These are phyloP conservation scores for Salminus brasiliensis DNA, from an alignment of 2,113 vertebrate species.

Conservation along the genomic window DNA sequence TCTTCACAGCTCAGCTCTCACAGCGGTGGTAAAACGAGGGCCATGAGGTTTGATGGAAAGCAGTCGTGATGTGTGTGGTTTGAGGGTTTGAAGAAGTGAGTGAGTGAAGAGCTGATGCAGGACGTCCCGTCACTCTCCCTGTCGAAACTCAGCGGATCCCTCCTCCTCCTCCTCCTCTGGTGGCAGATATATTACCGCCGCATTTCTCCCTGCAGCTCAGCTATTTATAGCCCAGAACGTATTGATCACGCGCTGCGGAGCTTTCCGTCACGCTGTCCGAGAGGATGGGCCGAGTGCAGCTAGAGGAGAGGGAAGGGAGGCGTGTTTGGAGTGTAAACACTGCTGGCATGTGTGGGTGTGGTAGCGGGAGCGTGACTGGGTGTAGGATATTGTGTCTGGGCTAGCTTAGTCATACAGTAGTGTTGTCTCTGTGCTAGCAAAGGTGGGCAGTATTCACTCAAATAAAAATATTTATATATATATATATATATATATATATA, in stretches of 20 bases:
- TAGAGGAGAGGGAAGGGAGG: not conserved
- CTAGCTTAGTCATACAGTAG: too few relatives aligned
- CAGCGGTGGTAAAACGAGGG: too few relatives aligned
- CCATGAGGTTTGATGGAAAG: too few relatives aligned
- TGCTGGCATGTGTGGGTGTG: not conserved
- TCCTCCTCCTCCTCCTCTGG: slow-evolving; percentile 39
- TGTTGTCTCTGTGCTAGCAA: too few relatives aligned
- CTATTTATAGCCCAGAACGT: slow-evolving; percentile 79
- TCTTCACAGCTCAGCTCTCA: too few relatives aligned
- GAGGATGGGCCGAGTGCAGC: slow-evolving; percentile 30
- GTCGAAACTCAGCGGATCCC: slow-evolving; percentile 14
- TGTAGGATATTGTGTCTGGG: too few relatives aligned
- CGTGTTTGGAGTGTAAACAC: not conserved
- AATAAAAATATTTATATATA: too few relatives aligned
- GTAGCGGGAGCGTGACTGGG: not conserved
- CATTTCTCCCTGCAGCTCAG: slow-evolving; percentile 67
- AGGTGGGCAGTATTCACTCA: too few relatives aligned
- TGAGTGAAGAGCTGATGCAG: slow-evolving; percentile 23
- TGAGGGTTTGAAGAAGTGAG: not conserved
- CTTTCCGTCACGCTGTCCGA: slow-evolving; percentile 67
- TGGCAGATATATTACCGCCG: slow-evolving; percentile 74
- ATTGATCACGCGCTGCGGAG: slow-evolving; percentile 76
- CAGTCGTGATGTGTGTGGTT: too few relatives aligned
- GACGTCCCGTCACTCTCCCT: slow-evolving; percentile 30
- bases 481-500: too few relatives aligned